Evolutionary conservation across 2,797 vertebrate genomes (phyloP), one percentile per base, ranked within the genome.

Genomic region (Pangasius larnaudii): DNA sequence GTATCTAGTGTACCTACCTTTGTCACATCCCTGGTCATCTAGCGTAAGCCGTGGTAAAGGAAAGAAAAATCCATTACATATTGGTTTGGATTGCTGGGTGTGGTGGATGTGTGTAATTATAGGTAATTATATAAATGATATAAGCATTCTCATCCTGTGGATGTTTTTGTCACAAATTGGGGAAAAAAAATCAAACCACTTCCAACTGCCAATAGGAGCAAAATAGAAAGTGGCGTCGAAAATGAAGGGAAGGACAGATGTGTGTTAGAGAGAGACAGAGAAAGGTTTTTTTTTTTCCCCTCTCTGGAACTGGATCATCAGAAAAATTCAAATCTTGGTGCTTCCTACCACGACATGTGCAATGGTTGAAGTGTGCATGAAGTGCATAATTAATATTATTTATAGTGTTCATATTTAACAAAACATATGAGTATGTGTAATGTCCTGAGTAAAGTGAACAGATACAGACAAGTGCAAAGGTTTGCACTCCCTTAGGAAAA

Each of bases 1-100:
- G 10, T 90, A n/a, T 61, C 10, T 71, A 14, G 36, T 49, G 30
- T 84, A 86, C 98, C 94, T 96, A 99, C 98, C 98, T 99, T 98
- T 98, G 87, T 99, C 98, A 95, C 97, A 98, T 95, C 97, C 96
- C 91, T 98, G 97, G 94, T 99, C 98, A 92, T 97, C 98, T 98
- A 95, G 49, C 89, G 96, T 93, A 89, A 94, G 97, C 96, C 95
- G 93, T 93, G 93, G 94, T 95, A 91, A 95, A 94, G 95, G 33
- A 87, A 78, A 88, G 6, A 72, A n/a, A 61, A 24, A 30, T 22
- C 75, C 18, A 36, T 79, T 30, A 79, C 11, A 71, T n/a, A 77
- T 63, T 33, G 18, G 36, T 24, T 49, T 56, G 51, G 8, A 36
- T 56, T 82, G 27, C 18, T 53, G 22, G 2, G 5, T 61, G 22